Evolutionary conservation across 1,140 invertebrate genomes (phyloP), one percentile per base, ranked within the genome.

Genomic region (Oryzaephilus surinamensis): DNA sequence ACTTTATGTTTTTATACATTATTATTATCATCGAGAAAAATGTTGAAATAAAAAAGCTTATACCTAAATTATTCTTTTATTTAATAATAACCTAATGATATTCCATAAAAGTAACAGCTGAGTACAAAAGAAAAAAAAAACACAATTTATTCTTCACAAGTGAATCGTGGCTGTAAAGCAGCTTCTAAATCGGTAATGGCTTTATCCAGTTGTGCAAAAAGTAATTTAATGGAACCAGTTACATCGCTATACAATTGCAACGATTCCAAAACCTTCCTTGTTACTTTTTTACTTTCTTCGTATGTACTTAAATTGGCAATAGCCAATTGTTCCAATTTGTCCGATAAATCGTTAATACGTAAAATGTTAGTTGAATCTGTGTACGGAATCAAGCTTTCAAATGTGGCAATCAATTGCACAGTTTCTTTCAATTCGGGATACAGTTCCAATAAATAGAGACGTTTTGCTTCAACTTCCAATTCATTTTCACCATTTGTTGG

Each of bases 241-340:
- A 62, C 58, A 47, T 60, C 51, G 47, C 54, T 60, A 36, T 60
- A 62, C 15, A 59, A 38, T 29, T 59, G 53, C 15, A 62, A 33
- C 6, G 51, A 28, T 34, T 52, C 38, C 5, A 58, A 39, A 10
- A 61, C 51, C 35, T 62, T 52, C 11, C 55, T 40, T 8, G 51
- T 60, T 6, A 52, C 49, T 33, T 39, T 33, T 28, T 41, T 35
- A 43, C 51, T 48, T 41, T 57, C 50, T 28, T 55, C 43, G 38
- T 59, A 51, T 19, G 48, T 54, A 27, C 36, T 33, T 11, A 55
- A 20, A 51, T 56, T 56, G 8, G 21, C 28, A 14, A 43, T 38
- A 12, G 52, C 32, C 12, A 58, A 24, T 29, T 43, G 35, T 39
- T 60, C 48, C 16, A 62, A 38, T 41, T 58, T 55, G n/a, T 50